Evolutionary conservation across 2,797 vertebrate species (phyloP), one percentile per base, ranked within the genome.

Genomic region (Hydrocynus forskahlii): DNA sequence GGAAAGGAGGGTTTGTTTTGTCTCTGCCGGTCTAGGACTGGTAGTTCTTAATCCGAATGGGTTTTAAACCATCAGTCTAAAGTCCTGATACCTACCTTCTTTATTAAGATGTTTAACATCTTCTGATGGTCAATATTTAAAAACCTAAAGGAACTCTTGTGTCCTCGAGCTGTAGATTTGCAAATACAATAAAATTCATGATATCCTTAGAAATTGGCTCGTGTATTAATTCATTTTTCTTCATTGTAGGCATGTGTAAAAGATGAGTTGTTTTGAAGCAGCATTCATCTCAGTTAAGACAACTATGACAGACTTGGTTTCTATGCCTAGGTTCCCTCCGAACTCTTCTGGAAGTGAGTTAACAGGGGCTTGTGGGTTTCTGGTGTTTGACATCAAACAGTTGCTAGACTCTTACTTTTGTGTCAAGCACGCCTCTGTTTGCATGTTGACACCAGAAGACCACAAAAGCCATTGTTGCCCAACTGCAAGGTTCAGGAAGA

Each of bases 371-470:
- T 21, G 16, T 17, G 59, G 54, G n/a, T 43, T 25, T 5, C 12
- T 67, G 50, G 7, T 67, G 71, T 75, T 75, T 81, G 40, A 75
- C 40, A 0, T 21, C 63, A 74, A 57, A 38, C 60, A 63, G 23
- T 63, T 63, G 10, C 13, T 21, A 60, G 2, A 60, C 23, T 25
- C 59, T 62, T 9, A 12, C 12, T 62, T 60, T 60, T 25, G 21
- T 23, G 10, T 25, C 12, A 21, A 6, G 10, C 8, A 29, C 17
- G n/a, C n/a, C 50, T 25, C 4, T 2, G 2, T 19, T 66, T 76
- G 59, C 45, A 64, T 43, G 16, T 67, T 17, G 38, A 38, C 10
- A 2, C 14, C 17, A 17, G 1, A 5, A 45, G 8, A 9, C 66
- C 17, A 21, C 66, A 43, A 50, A 71, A 71, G 23, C 2, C 25